Base-by-base conservation (phyloP, 1,140 invertebrate genomes). In the Drosophila chauvacae region DNA sequence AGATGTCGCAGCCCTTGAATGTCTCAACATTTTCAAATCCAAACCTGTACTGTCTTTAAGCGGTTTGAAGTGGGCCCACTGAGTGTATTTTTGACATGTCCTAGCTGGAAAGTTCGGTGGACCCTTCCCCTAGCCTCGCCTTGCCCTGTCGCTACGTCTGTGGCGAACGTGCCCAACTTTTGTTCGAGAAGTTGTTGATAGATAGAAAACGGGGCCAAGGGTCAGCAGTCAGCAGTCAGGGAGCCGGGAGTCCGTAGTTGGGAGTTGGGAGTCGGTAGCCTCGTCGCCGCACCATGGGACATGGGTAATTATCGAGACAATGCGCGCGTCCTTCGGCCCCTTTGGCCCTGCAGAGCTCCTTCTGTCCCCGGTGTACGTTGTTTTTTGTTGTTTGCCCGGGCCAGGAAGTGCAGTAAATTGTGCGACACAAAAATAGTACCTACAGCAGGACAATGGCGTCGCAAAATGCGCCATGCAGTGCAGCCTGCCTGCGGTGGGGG, bases 291-390 rank as follows among this genome's bases (percentile, higher is more conserved):
- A 69, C 66, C 68, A 65, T 48, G 81, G 73, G 81, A 85, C 77
- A 85, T 85, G 81, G 81, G 81, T 85, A 85, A 85, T 85, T 85
- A 85, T 85, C 80, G 81, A 85, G 81, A 84, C 81, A 84, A 85
- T 84, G 68, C 77, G 73, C 62, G 72, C 48, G 44, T 55, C 63
- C 53, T 37, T 47, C 33, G 39, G 10, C 62, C 73, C 42, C 42
- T 14, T 28, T 18, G 37, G 14, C 11, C 18, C 64, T 28, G 11
- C 23, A 28, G 45, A 50, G 35, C 44, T 50, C 39, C 65, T 59
- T 59, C 70, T 73, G 70, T 50, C 64, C 50, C 64, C 61, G 58
- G 57, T 68, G 55, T 55, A 56, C 48, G 53, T 37, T 53, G 35
- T 62, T 48, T 77, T 72, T 75, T 80, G 66, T 64, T 80, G 78